Evolutionary conservation across 2,797 vertebrate species (phyloP).

Genomic region (Australoheros facetus): DNA sequence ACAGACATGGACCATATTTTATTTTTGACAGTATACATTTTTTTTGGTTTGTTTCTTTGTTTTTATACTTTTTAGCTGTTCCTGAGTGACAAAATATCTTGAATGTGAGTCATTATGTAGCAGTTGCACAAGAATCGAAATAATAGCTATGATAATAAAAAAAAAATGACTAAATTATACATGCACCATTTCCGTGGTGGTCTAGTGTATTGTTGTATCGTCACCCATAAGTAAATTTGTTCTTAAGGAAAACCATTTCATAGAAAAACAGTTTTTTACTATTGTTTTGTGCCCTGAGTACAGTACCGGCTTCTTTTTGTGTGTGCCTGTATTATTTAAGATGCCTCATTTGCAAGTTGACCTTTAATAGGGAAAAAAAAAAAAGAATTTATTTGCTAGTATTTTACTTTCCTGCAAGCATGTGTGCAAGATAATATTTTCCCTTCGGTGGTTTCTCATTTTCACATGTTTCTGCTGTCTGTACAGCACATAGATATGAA

Average conservation of each 20-base stretch:
- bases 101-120: slow-evolving; percentile 99
- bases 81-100: slow-evolving; percentile 98
- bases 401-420: slow-evolving; percentile 63
- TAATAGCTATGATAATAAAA: slow-evolving; percentile 85
- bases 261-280: slow-evolving; percentile 32
- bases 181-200: slow-evolving; percentile 83
- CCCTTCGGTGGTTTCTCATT: slow-evolving; percentile 37
- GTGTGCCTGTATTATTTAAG: slow-evolving; percentile 64
- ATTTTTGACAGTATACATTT: slow-evolving; percentile 76
- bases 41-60: slow-evolving; percentile 74
- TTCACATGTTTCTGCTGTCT: slow-evolving; percentile 46
- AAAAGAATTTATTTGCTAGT: slow-evolving; percentile 45
- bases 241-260: slow-evolving; percentile 44
- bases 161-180: slow-evolving; percentile 85
- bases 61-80: slow-evolving; percentile 91
- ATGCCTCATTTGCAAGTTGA: slow-evolving; percentile 64
- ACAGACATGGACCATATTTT: slow-evolving; percentile 91
- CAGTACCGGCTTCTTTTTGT: slow-evolving; percentile 53
- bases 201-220: slow-evolving; percentile 80
- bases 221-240: slow-evolving; percentile 58
- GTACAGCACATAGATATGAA: slow-evolving; percentile 54
- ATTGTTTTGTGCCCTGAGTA: slow-evolving; percentile 57
- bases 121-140: slow-evolving; percentile 96
- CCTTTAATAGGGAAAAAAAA: slow-evolving; percentile 19
- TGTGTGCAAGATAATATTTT: slow-evolving; percentile 55